These are phyloP conservation scores for Oscheius sp. DNA, from an alignment of 1,140 invertebrate species.

Conservation along the genomic window DNA sequence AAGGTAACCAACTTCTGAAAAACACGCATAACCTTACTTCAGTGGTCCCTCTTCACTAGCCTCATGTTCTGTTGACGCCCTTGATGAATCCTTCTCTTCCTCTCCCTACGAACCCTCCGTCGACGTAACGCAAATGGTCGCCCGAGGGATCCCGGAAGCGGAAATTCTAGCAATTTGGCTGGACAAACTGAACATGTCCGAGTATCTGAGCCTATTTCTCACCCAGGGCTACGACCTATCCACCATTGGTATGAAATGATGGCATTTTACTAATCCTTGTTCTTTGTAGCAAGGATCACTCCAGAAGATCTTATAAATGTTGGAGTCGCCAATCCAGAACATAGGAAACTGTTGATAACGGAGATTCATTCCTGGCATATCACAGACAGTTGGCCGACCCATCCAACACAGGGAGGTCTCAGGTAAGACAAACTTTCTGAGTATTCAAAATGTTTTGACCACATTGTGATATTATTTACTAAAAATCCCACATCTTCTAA, in stretches of 20 bases:
- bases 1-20: too few species aligned
- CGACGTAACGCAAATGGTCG: conserved; percentile 68
- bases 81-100: conserved; percentile 57
- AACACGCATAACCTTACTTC: too few species aligned
- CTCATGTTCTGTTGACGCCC: conserved; percentile 67
- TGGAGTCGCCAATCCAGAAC: conserved; percentile 92
- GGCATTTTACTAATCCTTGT: neutral
- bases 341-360: conserved; percentile 88
- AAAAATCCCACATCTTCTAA: too few species aligned
- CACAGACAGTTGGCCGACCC: conserved; percentile 71
- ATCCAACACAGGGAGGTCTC: too few species aligned
- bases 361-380: conserved; percentile 92
- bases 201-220: conserved; percentile 88
- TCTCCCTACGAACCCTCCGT: conserved; percentile 59
- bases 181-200: conserved; percentile 87
- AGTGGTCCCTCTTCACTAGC: conserved; percentile 67
- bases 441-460: too few species aligned
- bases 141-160: conserved; percentile 71
- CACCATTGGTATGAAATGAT: conserved; percentile 71
- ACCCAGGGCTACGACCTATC: conserved; percentile 94
- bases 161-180: conserved; percentile 92
- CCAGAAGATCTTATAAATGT: conserved; percentile 81
- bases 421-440: too few species aligned
- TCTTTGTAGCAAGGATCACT: conserved; percentile 76
- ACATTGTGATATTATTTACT: too few species aligned